Evolutionary conservation across 2,797 vertebrate species (phyloP), one percentile per base, ranked within the genome.

Genomic region (Esox lucius): DNA sequence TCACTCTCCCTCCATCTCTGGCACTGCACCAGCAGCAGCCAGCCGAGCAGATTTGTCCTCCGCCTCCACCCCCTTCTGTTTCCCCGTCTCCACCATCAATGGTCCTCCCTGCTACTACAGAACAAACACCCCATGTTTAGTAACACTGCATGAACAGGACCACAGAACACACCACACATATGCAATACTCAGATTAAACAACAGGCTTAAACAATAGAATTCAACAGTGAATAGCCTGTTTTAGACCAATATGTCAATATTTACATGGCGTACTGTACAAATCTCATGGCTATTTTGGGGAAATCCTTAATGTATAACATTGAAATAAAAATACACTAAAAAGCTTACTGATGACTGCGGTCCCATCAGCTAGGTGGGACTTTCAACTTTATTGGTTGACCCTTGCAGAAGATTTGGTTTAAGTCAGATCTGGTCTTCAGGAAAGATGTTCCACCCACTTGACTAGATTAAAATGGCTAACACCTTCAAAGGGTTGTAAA

Each of bases 1-100:
- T 53, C 64, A 74, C 76, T 33, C 59, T 67, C 68, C 79, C 74
- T 80, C 76, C 76, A 80, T 80, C 74, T 56, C 78, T 90, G 85
- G 85, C 85, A 81, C 24, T 65, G 74, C 79, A 89, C 81, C 78
- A 90, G 83, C 77, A 84, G 71, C 85, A 78, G 78, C 78, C 87
- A 80, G 80, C 78, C 87, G 70, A 84, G 78, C 80, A 87, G 75
- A 84, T 33, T 64, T 74, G 56, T 81, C 82, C 87, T 87, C 68
- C 64, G 39, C 46, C 26, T 11, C 28, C 46, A 19, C 19, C 24
- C 31, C 59, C 9, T 42, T 28, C 46, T 39, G 26, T 83, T 85
- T 84, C 51, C 78, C 80, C 74, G 62, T 81, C 78, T 75, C 65
- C 46, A 49, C 79, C 42, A 28, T 70, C 68, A 70, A 51, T 70